Percentiles rank a stretch among this genome's conserved stretches.
These are phyloP conservation scores for Syndactyla subalaris DNA, from an alignment of 2,797 vertebrate genomes.

Conservation along the genomic window DNA sequence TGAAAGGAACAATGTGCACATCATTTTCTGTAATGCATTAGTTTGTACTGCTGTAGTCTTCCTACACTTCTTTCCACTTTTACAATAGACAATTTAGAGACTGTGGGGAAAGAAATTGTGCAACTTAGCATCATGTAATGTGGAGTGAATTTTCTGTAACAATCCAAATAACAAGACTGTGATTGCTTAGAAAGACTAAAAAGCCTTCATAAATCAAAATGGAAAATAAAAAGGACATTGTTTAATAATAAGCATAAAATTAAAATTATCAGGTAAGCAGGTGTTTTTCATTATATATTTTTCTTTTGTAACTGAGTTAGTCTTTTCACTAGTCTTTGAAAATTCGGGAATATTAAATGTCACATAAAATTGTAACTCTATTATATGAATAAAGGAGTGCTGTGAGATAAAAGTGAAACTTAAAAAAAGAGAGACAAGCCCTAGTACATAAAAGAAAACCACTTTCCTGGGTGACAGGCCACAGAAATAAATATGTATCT, in stretches of 20 bases:
- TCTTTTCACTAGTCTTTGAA: not conserved
- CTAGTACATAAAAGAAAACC: not conserved
- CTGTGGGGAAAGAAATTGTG: not conserved
- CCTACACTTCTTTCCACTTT: not conserved
- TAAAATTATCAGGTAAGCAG: not conserved
- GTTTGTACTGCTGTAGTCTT: not conserved
- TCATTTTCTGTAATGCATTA: not conserved
- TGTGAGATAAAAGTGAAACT: not conserved
- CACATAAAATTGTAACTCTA: not conserved
- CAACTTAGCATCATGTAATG: not conserved
- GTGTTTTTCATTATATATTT: not conserved
- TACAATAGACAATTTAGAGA: not conserved
- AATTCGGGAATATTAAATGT: not conserved
- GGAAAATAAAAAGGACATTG: fast-evolving
- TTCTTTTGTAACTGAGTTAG: not conserved
- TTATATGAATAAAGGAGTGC: not conserved
- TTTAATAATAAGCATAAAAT: not conserved
- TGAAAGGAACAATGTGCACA: not conserved
- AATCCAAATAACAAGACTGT: not conserved
- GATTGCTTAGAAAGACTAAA: not conserved
- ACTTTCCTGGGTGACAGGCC: not conserved
- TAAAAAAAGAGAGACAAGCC: not conserved
- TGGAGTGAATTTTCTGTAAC: not conserved
- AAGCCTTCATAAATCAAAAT: not conserved
- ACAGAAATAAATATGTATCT: slow-evolving; percentile 23